Evolutionary conservation across 2,113 vertebrate genomes (phyloP).

Genomic region (Pontoporia blainvillei): DNA sequence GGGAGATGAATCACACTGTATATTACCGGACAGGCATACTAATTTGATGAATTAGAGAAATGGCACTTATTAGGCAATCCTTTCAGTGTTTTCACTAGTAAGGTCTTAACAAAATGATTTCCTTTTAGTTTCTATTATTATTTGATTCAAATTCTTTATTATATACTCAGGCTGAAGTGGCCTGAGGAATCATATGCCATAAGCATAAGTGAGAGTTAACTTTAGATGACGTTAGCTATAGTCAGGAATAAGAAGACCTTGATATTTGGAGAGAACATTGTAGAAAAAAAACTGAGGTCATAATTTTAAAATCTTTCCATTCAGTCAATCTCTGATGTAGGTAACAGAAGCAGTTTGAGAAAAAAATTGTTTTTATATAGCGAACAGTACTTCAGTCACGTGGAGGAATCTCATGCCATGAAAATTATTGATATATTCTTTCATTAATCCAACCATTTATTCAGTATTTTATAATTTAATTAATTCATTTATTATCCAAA

Average conservation of each 20-base stretch:
- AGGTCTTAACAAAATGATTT: background rate
- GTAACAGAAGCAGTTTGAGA: background rate
- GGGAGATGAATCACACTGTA: background rate
- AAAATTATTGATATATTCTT: background rate
- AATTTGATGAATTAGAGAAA: background rate
- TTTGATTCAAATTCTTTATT: background rate
- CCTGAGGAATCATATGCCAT: background rate
- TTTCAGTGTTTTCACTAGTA: background rate
- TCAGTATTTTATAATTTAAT: background rate
- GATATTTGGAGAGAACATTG: slow-evolving; percentile 15
- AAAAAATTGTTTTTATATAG: background rate
- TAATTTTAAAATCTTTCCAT: slow-evolving; percentile 16
- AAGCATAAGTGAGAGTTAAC: slow-evolving; percentile 16
- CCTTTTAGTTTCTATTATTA: background rate
- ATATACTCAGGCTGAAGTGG: background rate
- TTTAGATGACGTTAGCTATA: background rate
- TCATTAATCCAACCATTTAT: background rate
- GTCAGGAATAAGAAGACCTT: background rate
- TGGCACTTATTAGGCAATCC: background rate
- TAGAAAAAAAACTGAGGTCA: background rate
- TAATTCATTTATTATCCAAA: background rate
- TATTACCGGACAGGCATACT: background rate
- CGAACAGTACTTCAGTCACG: background rate
- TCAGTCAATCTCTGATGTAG: background rate
- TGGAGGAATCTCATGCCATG: background rate